phyloP scores from a whole-genome alignment of 2,113 vertebrate species.

The Phainopepla nitens region DNA sequence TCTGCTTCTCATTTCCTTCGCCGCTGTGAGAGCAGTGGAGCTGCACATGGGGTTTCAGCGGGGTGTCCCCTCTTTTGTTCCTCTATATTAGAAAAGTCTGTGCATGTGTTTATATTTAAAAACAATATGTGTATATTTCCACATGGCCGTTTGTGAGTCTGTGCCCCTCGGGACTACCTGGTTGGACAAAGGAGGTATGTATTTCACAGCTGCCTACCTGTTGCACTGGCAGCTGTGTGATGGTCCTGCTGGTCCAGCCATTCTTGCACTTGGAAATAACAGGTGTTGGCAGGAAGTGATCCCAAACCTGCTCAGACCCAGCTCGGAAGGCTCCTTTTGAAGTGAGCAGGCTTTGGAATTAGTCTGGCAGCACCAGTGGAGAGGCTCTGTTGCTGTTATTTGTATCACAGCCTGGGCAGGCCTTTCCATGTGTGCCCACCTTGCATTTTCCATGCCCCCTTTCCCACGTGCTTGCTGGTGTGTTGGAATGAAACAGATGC shows the following conservation, averaged over 20 bases:
- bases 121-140: neutral
- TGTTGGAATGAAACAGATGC: neutral
- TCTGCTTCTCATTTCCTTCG: slow-evolving; percentile 40
- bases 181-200: neutral
- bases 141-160: neutral
- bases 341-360: neutral
- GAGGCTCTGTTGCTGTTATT: accelerated
- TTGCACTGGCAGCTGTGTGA: neutral
- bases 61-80: slow-evolving; percentile 38
- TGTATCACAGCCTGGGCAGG: neutral
- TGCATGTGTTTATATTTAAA: neutral
- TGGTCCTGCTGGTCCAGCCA: neutral
- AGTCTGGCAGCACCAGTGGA: neutral
- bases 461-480: accelerated
- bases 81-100: neutral
- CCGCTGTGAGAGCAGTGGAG: neutral
- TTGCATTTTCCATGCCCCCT: neutral
- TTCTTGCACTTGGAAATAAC: neutral
- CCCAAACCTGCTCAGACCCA: neutral
- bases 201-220: neutral
- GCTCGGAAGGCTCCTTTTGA: neutral
- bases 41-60: neutral
- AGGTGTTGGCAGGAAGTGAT: neutral
- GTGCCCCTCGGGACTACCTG: neutral
- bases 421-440: accelerated